Evolutionary conservation across 2,113 vertebrate species (phyloP).

Genomic region (Aplodontia rufa): DNA sequence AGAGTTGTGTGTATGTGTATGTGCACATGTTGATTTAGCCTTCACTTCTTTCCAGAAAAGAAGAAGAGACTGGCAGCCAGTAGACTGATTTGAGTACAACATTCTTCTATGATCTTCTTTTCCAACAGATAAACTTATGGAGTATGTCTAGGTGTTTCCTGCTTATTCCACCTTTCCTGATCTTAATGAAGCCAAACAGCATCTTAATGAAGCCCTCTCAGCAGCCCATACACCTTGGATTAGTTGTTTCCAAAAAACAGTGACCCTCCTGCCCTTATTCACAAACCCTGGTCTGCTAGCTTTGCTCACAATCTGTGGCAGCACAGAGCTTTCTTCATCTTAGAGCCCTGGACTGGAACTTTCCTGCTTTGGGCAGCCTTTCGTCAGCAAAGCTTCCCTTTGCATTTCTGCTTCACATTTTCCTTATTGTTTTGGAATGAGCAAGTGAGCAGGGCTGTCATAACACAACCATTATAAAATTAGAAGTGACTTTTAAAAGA

Average conservation of each 20-base stretch:
- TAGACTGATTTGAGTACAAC: not conserved
- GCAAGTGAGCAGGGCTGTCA: not conserved
- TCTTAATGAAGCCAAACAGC: not conserved
- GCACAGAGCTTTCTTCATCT: not conserved
- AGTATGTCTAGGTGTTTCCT: not conserved
- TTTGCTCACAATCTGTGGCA: not conserved
- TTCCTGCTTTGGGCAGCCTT: not conserved
- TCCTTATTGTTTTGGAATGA: conserved; percentile 29
- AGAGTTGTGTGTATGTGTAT: not conserved
- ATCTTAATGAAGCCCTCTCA: not conserved
- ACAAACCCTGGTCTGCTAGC: not conserved
- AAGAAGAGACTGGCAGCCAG: not conserved
- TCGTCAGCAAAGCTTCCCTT: not conserved
- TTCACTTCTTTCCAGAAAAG: not conserved
- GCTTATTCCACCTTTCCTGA: not conserved
- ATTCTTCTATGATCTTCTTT: not conserved
- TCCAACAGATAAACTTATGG: not conserved
- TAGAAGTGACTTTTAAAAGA: not conserved
- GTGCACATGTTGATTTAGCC: not conserved
- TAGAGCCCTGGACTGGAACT: not conserved
- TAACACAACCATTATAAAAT: conserved; percentile 3
- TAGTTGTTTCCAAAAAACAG: not conserved
- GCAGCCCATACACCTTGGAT: not conserved
- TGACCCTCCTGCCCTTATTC: not conserved
- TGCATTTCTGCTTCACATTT: conserved; percentile 27